Percentiles rank a stretch among this genome's conserved stretches.
These are phyloP conservation scores for Corythoichthys intestinalis DNA, from an alignment of 2,113 vertebrate species.

Conservation along the genomic window DNA sequence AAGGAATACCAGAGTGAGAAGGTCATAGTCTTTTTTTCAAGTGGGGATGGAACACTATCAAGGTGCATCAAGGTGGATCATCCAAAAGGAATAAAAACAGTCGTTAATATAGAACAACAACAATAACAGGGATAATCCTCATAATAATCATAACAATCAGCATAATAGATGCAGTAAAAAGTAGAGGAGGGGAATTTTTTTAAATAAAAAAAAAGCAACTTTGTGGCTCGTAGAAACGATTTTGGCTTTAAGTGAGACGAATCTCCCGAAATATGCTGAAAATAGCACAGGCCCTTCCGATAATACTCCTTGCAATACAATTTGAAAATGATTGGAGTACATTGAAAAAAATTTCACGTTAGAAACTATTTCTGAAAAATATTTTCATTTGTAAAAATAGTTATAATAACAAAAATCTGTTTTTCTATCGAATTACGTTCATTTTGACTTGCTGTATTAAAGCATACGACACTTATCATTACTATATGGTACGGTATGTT, in stretches of 20 bases:
- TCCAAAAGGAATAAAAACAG: constrained; percentile 61
- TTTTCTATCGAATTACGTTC: background rate
- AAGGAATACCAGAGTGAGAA: constrained; percentile 26
- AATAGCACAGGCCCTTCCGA: constrained; percentile 53
- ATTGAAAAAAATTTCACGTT: background rate
- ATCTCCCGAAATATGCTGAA: constrained; percentile 64
- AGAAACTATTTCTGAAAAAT: background rate
- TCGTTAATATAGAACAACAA: constrained; percentile 63
- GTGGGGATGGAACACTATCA: constrained; percentile 24
- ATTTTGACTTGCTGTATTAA: background rate
- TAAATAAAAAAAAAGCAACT: constrained; percentile 56
- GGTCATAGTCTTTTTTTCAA: background rate
- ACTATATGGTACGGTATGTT: background rate
- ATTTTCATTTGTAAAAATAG: constrained; percentile 1
- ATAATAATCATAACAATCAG: constrained; percentile 63
- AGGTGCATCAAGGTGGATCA: constrained; percentile 45
- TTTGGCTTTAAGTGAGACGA: constrained; percentile 71
- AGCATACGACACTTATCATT: background rate
- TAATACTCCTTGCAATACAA: constrained; percentile 22
- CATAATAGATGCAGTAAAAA: constrained; percentile 62
- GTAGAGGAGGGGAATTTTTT: constrained; percentile 30
- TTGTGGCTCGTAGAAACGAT: constrained; percentile 35
- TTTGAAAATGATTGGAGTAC: background rate
- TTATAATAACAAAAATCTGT: background rate
- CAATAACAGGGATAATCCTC: constrained; percentile 60